Conservation (phyloP, 2,888 invertebrate species). For the Chesias legatella region DNA sequence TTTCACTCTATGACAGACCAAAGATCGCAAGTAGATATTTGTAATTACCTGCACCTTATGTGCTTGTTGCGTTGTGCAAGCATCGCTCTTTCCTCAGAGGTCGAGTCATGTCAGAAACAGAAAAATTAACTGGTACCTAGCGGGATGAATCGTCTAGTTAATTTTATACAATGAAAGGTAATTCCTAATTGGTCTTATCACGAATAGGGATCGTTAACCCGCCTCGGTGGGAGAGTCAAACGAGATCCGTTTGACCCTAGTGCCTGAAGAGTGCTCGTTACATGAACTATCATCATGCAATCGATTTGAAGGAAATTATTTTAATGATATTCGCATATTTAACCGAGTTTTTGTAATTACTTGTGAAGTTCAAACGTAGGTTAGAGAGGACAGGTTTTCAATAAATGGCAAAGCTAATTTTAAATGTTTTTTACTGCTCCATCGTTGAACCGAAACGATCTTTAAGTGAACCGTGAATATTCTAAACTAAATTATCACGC, state of each 20-base stretch:
- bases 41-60: constrained; percentile 29
- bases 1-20: constrained; percentile 21
- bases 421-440: constrained; percentile 20
- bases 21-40: constrained; percentile 26
- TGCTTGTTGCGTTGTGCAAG: constrained; percentile 28
- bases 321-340: constrained; percentile 23
- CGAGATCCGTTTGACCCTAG: constrained; percentile 32
- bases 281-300: constrained; percentile 25
- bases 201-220: constrained; percentile 37
- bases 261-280: constrained; percentile 29
- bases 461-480: constrained; percentile 17
- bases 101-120: constrained; percentile 25
- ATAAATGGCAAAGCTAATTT: constrained; percentile 18
- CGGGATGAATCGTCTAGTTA: constrained; percentile 17
- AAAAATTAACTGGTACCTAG: constrained; percentile 16
- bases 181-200: constrained; percentile 37
- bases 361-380: constrained; percentile 20
- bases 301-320: constrained; percentile 28
- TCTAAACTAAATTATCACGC: constrained; percentile 10
- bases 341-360: constrained; percentile 20
- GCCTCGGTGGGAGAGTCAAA: constrained; percentile 35
- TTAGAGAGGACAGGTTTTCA: constrained; percentile 25
- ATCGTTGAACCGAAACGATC: constrained; percentile 20
- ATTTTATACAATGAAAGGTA: constrained; percentile 29
- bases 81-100: constrained; percentile 21